phyloP scores from a whole-genome alignment of 2,888 invertebrate species.

The Eristalis tenax region DNA sequence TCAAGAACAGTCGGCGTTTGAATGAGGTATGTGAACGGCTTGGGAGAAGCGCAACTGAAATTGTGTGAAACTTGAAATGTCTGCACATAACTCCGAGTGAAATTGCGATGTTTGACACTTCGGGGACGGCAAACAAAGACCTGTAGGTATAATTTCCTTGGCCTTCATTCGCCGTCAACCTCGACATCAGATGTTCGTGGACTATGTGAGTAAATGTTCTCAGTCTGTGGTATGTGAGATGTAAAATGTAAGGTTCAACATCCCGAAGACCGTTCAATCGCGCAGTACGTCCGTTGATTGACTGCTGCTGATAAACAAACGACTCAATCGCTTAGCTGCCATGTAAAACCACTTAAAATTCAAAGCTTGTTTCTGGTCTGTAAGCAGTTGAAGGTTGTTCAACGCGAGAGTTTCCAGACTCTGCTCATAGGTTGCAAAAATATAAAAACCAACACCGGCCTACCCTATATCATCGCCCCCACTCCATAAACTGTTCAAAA shows the following conservation, averaged over 20 bases:
- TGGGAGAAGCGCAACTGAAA: no score
- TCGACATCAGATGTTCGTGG: no score
- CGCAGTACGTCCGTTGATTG: background rate
- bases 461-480: background rate
- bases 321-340: background rate
- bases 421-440: background rate
- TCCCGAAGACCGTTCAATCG: no score
- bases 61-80: no score
- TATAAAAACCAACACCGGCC: background rate
- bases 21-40: background rate
- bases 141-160: no score
- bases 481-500: background rate
- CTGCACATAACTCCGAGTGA: no score
- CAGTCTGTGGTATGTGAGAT: no score
- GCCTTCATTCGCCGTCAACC: no score
- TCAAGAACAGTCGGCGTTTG: background rate
- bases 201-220: no score
- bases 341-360: background rate
- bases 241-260: background rate
- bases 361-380: background rate
- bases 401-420: background rate
- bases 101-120: no score
- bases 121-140: no score
- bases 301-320: background rate
- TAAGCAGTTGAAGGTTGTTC: background rate